Percentiles rank a stretch among this genome's conserved stretches.
Evolutionary conservation across 2,113 vertebrate species (phyloP).

Genomic region (Malurus elegans): DNA sequence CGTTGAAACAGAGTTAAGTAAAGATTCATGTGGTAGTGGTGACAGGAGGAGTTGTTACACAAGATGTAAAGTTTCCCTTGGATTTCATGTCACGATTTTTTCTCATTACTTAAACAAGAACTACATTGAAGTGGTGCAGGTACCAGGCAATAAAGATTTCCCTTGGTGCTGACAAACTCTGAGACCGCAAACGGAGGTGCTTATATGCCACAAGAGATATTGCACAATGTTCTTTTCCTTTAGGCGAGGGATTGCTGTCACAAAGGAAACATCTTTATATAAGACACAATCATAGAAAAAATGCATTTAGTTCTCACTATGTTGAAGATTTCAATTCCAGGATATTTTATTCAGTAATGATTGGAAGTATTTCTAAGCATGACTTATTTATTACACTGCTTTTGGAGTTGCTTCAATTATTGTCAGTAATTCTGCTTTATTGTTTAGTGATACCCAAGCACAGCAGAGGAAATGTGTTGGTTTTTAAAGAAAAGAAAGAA

Average conservation of each 20-base stretch:
- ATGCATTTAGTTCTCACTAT: not conserved
- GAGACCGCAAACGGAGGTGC: slow-evolving; percentile 30
- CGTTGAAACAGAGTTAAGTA: slow-evolving; percentile 26
- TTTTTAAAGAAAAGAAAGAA: not conserved
- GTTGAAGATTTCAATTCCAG: not conserved
- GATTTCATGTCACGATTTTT: slow-evolving; percentile 66
- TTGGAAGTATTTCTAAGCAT: not conserved
- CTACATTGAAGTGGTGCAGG: slow-evolving; percentile 52
- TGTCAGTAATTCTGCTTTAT: not conserved
- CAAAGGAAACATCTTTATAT: slow-evolving; percentile 49
- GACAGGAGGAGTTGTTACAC: slow-evolving; percentile 65
- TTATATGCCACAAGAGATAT: slow-evolving; percentile 46
- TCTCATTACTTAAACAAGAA: slow-evolving; percentile 68
- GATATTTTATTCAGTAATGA: not conserved
- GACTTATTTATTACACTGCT: not conserved
- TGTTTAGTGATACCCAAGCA: not conserved
- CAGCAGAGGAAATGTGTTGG: not conserved
- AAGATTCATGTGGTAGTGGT: slow-evolving; percentile 67
- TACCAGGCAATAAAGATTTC: slow-evolving; percentile 65
- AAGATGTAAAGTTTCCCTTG: slow-evolving; percentile 65
- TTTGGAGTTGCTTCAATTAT: not conserved
- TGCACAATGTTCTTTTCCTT: slow-evolving; percentile 7
- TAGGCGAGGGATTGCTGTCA: slow-evolving; percentile 7
- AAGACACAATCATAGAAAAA: not conserved
- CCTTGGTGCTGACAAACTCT: slow-evolving; percentile 52